Evolutionary conservation across 2,113 vertebrate genomes (phyloP), one percentile per base, ranked within the genome.

Genomic region (Condylura cristata): DNA sequence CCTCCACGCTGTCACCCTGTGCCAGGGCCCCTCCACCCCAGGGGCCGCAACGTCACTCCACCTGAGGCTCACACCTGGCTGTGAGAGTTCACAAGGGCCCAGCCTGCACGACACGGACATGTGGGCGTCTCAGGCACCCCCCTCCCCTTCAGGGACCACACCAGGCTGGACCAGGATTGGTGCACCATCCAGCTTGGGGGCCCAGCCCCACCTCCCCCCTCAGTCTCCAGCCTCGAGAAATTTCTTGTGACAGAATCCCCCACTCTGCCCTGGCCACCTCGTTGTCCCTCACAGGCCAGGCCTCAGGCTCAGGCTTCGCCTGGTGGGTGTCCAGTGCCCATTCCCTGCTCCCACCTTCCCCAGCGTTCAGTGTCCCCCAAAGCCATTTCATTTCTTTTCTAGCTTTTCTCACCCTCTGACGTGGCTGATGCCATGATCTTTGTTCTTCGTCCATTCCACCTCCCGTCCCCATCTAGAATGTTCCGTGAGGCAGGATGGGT

Each of bases 111-210:
- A 8, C 30, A 1, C 53, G 48, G 76, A 0, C 22, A 0, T 0
- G 1, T 0, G 1, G 63, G 61, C 58, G 5, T 37, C 80, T 74
- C 34, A 11, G n/a, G 14, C 11, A 66, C 37, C 3, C 10, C 44
- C 53, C 18, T 41, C 60, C 58, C 14, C 30, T 5, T 0, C 1
- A 1, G 6, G 71, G 12, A 51, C 39, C 16, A 11, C 0, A 13
- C 75, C 46, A 13, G n/a, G 5, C 18, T 4, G 37, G 28, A 10
- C 75, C 53, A 13, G n/a, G 11, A 11, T 4, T 28, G 30, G 58
- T n/a, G 28, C 24, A 7, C 26, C 0, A 41, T 39, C 71, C 32
- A 2, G 58, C 53, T 16, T 58, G 20, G 41, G 26, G 28, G 1
- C 34, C 26, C 1, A 6, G 32, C 41, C 22, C 30, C 1, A 0